Percentiles rank a stretch among this genome's conserved stretches.
These are phyloP conservation scores for Lysandra bellargus DNA, from an alignment of 2,888 invertebrate genomes.

Conservation along the genomic window DNA sequence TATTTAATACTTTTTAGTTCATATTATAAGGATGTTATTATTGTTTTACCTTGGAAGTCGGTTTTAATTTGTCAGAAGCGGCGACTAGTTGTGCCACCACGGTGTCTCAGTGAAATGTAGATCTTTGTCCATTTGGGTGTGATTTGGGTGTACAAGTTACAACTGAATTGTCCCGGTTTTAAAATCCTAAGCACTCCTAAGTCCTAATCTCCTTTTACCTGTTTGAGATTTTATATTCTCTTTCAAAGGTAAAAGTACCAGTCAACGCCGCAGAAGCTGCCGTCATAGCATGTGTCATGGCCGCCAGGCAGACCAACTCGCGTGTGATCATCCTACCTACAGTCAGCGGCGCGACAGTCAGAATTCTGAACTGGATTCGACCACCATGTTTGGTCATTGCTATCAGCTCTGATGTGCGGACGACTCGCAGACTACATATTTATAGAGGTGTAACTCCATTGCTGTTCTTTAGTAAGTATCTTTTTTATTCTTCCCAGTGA, in stretches of 20 bases:
- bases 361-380: slow-evolving; percentile 79
- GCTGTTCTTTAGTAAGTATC: slow-evolving; percentile 65
- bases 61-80: too few relatives aligned
- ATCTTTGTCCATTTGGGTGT: too few relatives aligned
- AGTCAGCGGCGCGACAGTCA: slow-evolving; percentile 81
- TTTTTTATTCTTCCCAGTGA: not conserved
- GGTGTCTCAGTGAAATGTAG: too few relatives aligned
- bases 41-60: too few relatives aligned
- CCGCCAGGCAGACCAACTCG: slow-evolving; percentile 53
- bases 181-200: too few relatives aligned
- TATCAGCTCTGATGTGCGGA: slow-evolving; percentile 78
- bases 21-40: too few relatives aligned
- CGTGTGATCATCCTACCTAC: slow-evolving; percentile 83
- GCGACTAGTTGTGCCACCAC: too few relatives aligned
- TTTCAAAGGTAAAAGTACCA: slow-evolving; percentile 54
- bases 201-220: too few relatives aligned
- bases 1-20: too few relatives aligned
- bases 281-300: slow-evolving; percentile 52
- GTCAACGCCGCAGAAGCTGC: slow-evolving; percentile 63
- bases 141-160: too few relatives aligned
- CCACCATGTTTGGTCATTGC: slow-evolving; percentile 84
- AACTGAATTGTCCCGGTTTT: too few relatives aligned
- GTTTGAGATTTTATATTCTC: too few relatives aligned
- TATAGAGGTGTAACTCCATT: slow-evolving; percentile 83
- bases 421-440: slow-evolving; percentile 81